Evolutionary conservation across 37 sponge, comb jelly and placozoan species (phyloP).

Genomic region (Haliclona indistincta): DNA sequence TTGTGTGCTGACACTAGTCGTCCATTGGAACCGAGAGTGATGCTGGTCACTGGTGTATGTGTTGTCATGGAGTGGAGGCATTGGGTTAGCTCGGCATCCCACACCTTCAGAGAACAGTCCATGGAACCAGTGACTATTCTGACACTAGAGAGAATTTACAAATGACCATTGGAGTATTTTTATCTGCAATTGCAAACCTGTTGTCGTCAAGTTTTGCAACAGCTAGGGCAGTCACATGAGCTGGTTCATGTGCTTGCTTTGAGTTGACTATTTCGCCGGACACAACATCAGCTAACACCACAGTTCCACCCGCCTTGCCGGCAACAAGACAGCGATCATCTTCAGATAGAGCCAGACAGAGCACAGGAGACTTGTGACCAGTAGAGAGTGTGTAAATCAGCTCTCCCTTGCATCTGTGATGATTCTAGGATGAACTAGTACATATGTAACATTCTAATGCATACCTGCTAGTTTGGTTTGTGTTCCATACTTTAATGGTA

Average conservation of each 20-base stretch:
- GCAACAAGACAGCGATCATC: constrained; percentile 8
- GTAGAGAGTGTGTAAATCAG: constrained; percentile 51
- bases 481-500: constrained; percentile 74
- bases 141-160: neutral
- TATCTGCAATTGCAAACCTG: no score
- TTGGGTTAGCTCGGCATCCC: no score
- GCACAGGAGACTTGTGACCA: constrained; percentile 33
- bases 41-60: constrained; percentile 5
- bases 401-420: constrained; percentile 51
- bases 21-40: constrained; percentile 17
- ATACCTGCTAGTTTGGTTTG: constrained; percentile 70
- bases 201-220: constrained; percentile 4
- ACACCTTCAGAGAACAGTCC: constrained; percentile 67
- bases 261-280: constrained; percentile 38
- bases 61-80: no score
- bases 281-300: constrained; percentile 48
- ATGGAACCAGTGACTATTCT: constrained; percentile 52
- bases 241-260: neutral
- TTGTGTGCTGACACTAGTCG: neutral
- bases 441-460: neutral
- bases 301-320: constrained; percentile 18
- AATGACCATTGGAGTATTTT: no score
- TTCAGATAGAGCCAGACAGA: constrained; percentile 18
- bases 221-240: constrained; percentile 16
- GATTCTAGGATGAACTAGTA: neutral